Evolutionary conservation across 2,113 vertebrate genomes (phyloP), one percentile per base, ranked within the genome.

Genomic region (Agelaius phoeniceus): DNA sequence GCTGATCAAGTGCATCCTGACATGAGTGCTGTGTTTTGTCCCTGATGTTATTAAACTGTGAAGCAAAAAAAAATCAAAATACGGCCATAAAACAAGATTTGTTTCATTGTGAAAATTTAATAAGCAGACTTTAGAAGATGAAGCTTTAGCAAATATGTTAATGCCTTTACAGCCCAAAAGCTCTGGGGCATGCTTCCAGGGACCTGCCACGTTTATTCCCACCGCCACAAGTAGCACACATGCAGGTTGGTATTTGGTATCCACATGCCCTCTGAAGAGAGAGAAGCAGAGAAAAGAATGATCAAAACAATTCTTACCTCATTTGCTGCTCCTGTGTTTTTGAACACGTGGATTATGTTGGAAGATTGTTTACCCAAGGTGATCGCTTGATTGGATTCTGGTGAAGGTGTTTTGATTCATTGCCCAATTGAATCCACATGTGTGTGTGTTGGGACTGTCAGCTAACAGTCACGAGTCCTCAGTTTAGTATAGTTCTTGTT

Each of bases 221-320:
- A 57, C 33, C 46, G 22, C 20, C 3, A 5, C 15, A 23, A 0
- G 17, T 3, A 51, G 26, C 55, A 66, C 11, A 15, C 1, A 0
- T 14, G 58, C 24, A 5, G 15, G 7, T 37, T 52, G 28, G 20
- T 63, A 5, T 27, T 8, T 27, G 49, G 26, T 52, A 27, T 16
- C 51, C 49, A 51, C 49, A 7, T 28, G 26, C 51, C 51, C 27
- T 52, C 51, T 17, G 51, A 52, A 28, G 1, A 9, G 51, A 52
- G 51, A 17, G 51, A 52, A 28, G 51, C 27, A 28, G 51, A 11
- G 51, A 52, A 52, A 52, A 52, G 15, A 52, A 52, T 52, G 27
- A 52, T 28, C 26, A 52, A 52, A 52, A 28, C 26, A 52, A 28
- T 52, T 52, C 15, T 28, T 52, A 28, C 6, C 26, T 52, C 26